Base-by-base conservation (phyloP, 2,888 invertebrate species). In the Ochropacha duplaris region DNA sequence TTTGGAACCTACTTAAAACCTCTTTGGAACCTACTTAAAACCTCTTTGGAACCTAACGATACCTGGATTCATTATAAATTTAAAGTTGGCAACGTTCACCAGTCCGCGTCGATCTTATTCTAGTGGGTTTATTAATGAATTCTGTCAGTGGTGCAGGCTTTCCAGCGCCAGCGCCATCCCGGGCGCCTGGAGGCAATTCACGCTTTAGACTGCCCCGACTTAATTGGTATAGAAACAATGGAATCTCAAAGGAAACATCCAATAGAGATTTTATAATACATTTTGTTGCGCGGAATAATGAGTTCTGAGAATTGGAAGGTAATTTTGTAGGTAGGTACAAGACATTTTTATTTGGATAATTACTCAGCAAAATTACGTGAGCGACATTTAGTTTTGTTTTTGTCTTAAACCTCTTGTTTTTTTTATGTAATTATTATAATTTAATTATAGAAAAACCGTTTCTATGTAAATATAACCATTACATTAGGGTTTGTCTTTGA, bases 81-180 rank as follows among this genome's bases (percentile, higher is more conserved):
- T 19, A 52, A 34, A 3, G 31, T 31, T 11, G 31, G 2, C 52
- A 31, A 14, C 34, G 31, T 34, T 22, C 31, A 31, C 9, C 31
- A 12, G 31, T 28, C 22, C 19, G 34, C 11, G 31, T 34, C 44
- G 44, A 44, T 44, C 16, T 44, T 44, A 44, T 44, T 44, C 9
- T 19, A 39, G 39, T 39, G 44, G 19, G n/a, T 34, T 12, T 52
- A 52, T 34, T 52, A 52, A 52, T 52, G 50, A 51, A 52, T 52
- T 52, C 52, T 52, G 31, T 52, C 31, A 52, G 52, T 39, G 50
- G n/a, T 28, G 50, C 28, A 24, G 16, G 19, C 22, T 6, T 44
- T 9, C 31, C 19, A 11, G 4, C 9, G 9, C 31, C 31, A 19
- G 6, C 31, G 31, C 16, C 28, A 24, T 28, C 12, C 26, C 26